A percentile compares a stretch with the other conserved stretches of the same genome.
Evolutionary conservation across 1,140 invertebrate species (phyloP).

Genomic region (Lasioglossum albipes): DNA sequence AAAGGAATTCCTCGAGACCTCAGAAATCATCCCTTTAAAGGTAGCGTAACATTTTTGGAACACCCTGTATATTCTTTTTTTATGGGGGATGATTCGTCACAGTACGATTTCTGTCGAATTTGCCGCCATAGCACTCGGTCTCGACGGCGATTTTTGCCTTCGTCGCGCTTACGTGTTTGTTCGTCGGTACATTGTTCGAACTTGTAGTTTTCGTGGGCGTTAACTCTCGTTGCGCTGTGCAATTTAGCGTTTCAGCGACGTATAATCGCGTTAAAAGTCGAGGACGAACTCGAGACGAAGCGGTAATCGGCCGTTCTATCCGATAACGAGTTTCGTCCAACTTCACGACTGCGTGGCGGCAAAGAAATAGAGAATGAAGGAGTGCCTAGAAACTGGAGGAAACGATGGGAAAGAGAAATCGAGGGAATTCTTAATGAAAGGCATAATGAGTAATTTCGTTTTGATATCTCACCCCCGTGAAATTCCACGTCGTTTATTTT

Average conservation of each 20-base stretch:
- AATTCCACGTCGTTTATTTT: background rate
- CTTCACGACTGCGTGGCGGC: conserved; percentile 54
- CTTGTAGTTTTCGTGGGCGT: conserved; percentile 55
- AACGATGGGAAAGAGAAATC: conserved; percentile 20
- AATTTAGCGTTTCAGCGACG: conserved; percentile 63
- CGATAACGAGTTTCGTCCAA: conserved; percentile 65
- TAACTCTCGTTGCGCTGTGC: conserved; percentile 59
- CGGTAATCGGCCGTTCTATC: conserved; percentile 65
- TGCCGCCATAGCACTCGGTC: background rate
- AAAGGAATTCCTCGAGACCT: too few species aligned
- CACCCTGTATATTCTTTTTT: background rate
- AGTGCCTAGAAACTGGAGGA: conserved; percentile 23
- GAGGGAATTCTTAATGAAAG: conserved; percentile 13
- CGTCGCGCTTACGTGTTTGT: conserved; percentile 1
- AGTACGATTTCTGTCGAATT: conserved; percentile 15
- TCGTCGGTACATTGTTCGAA: conserved; percentile 40
- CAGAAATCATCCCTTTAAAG: too few species aligned
- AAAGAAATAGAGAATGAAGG: conserved; percentile 54
- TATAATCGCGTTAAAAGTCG: conserved; percentile 66
- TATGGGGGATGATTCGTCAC: background rate
- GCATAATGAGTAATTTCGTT: conserved; percentile 43
- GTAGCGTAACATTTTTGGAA: too few species aligned
- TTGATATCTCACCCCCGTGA: background rate
- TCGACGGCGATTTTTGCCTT: background rate
- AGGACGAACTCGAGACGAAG: conserved; percentile 61